Evolutionary conservation across 30 jellyfish, hydroid and myxozoan species (phyloP), one percentile per base, ranked within the genome.

Genomic region (Hydractinia symbiolongicarpus): DNA sequence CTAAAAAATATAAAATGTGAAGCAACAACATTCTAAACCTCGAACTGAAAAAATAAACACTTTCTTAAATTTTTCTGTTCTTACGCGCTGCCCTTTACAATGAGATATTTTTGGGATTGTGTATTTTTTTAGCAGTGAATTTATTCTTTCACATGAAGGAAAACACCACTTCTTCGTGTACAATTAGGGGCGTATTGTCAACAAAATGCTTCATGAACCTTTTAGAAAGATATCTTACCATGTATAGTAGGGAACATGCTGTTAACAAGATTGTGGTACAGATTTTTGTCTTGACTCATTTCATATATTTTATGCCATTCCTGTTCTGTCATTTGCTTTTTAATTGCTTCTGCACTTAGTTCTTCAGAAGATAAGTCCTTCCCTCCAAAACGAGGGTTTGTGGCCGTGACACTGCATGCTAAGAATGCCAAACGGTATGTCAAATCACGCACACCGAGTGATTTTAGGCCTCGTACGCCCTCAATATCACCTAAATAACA

Each of bases 241-340:
- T 90, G 96, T 16, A 95, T 90, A 7, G 99, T 95, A 54, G 99
- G 99, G 68, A 95, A 95, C 97, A 95, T 87, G 95, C 99, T 95
- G 14, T 97, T 81, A 11, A 95, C 91, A 9, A 95, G 79, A 67
- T 95, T 86, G 70, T 89, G 95, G 79, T 95, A 95, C 44, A 95
- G 81, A 70, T 86, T 90, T 73, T 84, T 86, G 75, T 95, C 99
- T 73, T 95, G 99, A 77, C 98, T 95, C 99, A 95, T 95, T 54
- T 89, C 98, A 81, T 95, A 95, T 9, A 95, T 95, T 78, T 85
- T 90, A 55, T 90, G 81, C 99, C 99, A 95, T 82, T 95, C 99
- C 56, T 89, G 94, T 15, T 95, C 98, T 4, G 98, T 95, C 99
- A 95, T 95, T 73, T 89, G 97, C 79, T 84, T 90, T 75, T 91